Evolutionary conservation across 2,888 invertebrate genomes (phyloP).

Genomic region (Exephanes ischioxanthus): DNA sequence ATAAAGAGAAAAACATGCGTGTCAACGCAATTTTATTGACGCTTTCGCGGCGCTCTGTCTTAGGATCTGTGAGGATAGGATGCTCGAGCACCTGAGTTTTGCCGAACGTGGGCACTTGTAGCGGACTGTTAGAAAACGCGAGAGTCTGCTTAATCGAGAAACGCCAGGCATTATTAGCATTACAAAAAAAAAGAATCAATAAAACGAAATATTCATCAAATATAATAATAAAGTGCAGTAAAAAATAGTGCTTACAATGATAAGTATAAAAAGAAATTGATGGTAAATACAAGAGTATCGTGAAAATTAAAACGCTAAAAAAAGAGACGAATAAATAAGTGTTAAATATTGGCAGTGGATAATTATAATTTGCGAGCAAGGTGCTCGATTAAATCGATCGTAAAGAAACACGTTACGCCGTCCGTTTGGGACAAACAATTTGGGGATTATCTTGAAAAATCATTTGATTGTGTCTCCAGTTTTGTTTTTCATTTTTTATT

Average conservation of each 20-base stretch:
- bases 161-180: conserved; percentile 7
- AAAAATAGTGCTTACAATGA: conserved; percentile 27
- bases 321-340: conserved; percentile 75
- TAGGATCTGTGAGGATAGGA: conserved; percentile 23
- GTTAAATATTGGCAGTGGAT: conserved; percentile 76
- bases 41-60: conserved; percentile 16
- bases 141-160: conserved; percentile 10
- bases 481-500: background rate
- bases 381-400: conserved; percentile 59
- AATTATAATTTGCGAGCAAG: conserved; percentile 64
- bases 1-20: conserved; percentile 12
- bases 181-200: conserved; percentile 17
- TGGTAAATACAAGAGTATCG: conserved; percentile 54
- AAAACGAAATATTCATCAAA: conserved; percentile 29
- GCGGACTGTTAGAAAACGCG: background rate
- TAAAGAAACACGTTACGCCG: conserved; percentile 47
- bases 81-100: conserved; percentile 41
- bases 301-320: conserved; percentile 30
- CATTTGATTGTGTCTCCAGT: conserved; percentile 2
- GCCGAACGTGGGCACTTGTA: conserved; percentile 9
- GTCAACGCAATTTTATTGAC: background rate
- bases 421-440: background rate
- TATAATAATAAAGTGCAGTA: conserved; percentile 7
- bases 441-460: background rate
- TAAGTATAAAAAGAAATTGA: conserved; percentile 39